Base-by-base conservation (phyloP, 2,888 invertebrate species). In the Protonemura montana region DNA sequence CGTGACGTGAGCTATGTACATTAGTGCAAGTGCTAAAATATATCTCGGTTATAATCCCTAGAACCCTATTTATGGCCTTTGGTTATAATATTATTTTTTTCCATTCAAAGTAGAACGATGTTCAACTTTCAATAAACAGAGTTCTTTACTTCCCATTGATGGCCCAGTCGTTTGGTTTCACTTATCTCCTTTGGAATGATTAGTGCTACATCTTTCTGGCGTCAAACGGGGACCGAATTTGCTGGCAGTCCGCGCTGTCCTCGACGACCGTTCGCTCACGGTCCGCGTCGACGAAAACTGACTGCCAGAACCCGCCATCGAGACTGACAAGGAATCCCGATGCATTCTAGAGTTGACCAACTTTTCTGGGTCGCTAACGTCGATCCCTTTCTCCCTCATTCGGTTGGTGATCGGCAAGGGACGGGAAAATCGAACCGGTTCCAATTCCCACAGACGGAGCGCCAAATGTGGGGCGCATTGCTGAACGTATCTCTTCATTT, bases 381-480 rank as follows among this genome's bases (percentile, higher is more conserved):
- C 87, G 0, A 87, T 21, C 0, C 87, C 82, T 13, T 83, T 35
- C 2, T 86, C 87, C 3, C 85, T 82, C 87, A 89, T 91, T 42
- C 89, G 89, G 13, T 88, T 89, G 21, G 91, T 91, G n/a, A 90
- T 86, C 21, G 91, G 91, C 82, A 92, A 88, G 87, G 90, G 88
- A 1, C 89, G 87, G 1, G 91, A 89, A 77, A 92, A 89, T 87
- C 92, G 90, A 0, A 93, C 90, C 0, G 92, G 92, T 21, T 92
- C 90, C 76, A 93, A 92, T 13, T 93, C 92, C 87, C 91, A 90
- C 42, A 93, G 91, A 87, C 91, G 92, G 87, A 94, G 89, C 0
- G 94, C 93, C 81, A 94, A 90, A 90, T 94, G 93, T 0, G 94
- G 94, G 0, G 94, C 94, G 0, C 94, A 93, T 81, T 92, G 91